These are phyloP conservation scores for Neolamprologus cancellatus DNA, from an alignment of 2,113 vertebrate genomes.

Conservation along the genomic window DNA sequence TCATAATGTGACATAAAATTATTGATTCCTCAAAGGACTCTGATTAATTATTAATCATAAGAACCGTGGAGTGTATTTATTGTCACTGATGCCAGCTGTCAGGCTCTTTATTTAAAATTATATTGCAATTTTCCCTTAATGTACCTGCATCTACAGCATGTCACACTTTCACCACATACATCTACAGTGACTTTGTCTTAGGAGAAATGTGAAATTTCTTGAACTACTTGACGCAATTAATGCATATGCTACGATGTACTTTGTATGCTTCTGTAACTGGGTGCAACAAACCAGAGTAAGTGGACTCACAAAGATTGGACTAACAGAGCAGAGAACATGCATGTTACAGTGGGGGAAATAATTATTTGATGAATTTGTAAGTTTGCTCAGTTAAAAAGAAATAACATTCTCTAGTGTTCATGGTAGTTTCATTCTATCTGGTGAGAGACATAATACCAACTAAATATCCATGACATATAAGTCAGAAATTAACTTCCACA, in stretches of 20 bases:
- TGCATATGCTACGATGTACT: not conserved
- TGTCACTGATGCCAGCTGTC: not conserved
- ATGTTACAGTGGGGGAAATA: not conserved
- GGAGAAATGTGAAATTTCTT: not conserved
- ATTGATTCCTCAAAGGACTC: not conserved
- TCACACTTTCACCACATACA: not conserved
- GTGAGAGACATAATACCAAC: not conserved
- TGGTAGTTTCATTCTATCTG: not conserved
- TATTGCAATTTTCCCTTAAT: not conserved
- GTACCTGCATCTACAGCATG: not conserved
- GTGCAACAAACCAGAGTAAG: not conserved
- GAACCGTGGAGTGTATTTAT: not conserved
- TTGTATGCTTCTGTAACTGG: not conserved
- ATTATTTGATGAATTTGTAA: not conserved
- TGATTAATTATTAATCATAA: not conserved
- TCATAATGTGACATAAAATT: not conserved
- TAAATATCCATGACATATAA: not conserved
- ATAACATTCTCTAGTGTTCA: not conserved
- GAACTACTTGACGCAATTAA: not conserved
- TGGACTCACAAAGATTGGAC: not conserved
- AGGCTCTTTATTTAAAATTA: not conserved
- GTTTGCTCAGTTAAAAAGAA: not conserved
- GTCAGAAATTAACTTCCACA: not conserved
- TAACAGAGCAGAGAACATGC: rapidly evolving
- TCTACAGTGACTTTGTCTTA: not conserved